A percentile compares a stretch with the other conserved stretches of the same genome.
Evolutionary conservation across 2,797 vertebrate species (phyloP).

Genomic region (Natrix natrix): DNA sequence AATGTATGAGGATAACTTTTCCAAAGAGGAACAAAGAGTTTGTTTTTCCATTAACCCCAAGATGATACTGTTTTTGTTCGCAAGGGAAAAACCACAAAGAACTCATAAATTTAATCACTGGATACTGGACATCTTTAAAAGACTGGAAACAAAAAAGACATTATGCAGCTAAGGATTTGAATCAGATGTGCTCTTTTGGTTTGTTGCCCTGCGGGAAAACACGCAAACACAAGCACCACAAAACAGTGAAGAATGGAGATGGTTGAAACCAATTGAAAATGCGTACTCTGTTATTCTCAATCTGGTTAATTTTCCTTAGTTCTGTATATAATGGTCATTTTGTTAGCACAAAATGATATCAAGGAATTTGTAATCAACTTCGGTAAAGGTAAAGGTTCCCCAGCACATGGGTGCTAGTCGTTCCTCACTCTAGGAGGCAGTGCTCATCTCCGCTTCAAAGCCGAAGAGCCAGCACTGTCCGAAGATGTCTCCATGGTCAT

Average conservation of each 20-base stretch:
- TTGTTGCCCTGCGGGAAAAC: conserved; percentile 35
- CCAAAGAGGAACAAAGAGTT: not conserved
- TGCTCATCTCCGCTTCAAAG: too few relatives aligned
- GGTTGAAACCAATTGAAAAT: not conserved
- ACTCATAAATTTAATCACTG: conserved; percentile 41
- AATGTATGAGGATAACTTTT: not conserved
- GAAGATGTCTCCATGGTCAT: too few relatives aligned
- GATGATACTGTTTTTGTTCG: conserved; percentile 8
- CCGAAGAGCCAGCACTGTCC: too few relatives aligned
- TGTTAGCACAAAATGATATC: not conserved
- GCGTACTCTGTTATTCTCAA: not conserved
- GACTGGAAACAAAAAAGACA: conserved; percentile 46
- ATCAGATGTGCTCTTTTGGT: conserved; percentile 32
- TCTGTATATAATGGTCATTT: not conserved
- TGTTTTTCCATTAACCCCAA: conserved; percentile 15
- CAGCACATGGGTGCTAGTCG: too few relatives aligned
- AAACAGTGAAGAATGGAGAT: conserved; percentile 28
- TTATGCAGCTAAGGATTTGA: conserved; percentile 50
- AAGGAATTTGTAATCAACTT: not conserved
- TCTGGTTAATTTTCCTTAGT: not conserved
- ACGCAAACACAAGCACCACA: not conserved
- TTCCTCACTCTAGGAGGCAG: too few relatives aligned
- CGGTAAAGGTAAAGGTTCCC: too few relatives aligned
- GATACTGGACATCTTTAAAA: conserved; percentile 58
- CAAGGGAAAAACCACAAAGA: conserved; percentile 33